phyloP scores from a whole-genome alignment of 2,797 vertebrate species.

The Danio jaintianensis region DNA sequence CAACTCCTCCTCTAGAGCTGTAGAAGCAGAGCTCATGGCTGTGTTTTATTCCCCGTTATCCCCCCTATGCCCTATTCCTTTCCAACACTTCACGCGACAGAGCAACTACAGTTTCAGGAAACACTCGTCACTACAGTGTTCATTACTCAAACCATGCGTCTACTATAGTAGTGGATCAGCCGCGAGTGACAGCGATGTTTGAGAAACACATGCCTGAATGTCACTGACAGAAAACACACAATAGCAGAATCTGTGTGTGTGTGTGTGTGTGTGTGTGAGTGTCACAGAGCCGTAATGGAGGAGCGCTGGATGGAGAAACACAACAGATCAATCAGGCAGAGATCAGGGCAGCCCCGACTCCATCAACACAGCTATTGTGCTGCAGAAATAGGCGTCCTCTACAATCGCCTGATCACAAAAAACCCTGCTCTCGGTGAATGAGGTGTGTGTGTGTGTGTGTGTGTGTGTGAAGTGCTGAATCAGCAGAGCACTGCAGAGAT shows the following conservation, averaged over 20 bases:
- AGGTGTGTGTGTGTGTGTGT: conserved; percentile 48
- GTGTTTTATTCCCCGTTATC: too few species aligned
- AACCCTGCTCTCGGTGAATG: conserved; percentile 21
- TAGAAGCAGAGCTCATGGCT: too few species aligned
- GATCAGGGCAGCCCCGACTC: conserved; percentile 59
- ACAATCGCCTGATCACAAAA: conserved; percentile 56
- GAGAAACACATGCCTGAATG: too few species aligned
- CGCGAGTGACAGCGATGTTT: too few species aligned
- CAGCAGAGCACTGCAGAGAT: conserved; percentile 24
- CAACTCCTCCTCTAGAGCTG: too few species aligned
- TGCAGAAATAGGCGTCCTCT: conserved; percentile 60
- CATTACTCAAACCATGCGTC: too few species aligned
- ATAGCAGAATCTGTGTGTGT: background rate
- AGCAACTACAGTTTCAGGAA: too few species aligned
- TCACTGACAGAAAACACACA: too few species aligned
- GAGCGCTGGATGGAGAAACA: conserved; percentile 67
- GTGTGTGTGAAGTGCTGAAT: conserved; percentile 35
- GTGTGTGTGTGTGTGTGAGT: conserved; percentile 37
- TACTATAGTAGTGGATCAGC: too few species aligned
- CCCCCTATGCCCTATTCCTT: too few species aligned
- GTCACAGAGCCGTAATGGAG: conserved; percentile 62
- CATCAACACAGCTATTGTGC: conserved; percentile 69
- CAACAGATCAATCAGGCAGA: conserved; percentile 55
- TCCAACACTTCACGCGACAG: too few species aligned
- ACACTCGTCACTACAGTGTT: too few species aligned